These are phyloP conservation scores for Drosophila funebris DNA, from an alignment of 1,140 invertebrate species.

Conservation along the genomic window DNA sequence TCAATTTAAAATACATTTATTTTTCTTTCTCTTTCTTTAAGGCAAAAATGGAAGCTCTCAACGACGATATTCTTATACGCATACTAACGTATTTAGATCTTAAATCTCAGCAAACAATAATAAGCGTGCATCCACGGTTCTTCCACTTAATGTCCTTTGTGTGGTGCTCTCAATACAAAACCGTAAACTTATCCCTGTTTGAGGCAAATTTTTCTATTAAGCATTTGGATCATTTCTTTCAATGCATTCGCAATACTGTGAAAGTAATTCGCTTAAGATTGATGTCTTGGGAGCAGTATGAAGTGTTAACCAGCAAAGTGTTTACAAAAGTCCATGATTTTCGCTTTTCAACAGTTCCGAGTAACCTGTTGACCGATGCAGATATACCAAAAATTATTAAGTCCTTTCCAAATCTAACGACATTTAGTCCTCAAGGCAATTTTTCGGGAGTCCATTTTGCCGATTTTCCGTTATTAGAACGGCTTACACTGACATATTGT, in stretches of 20 bases:
- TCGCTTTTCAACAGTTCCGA: slow-evolving; percentile 34
- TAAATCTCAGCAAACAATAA: slow-evolving; percentile 24
- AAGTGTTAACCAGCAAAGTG: slow-evolving; percentile 6
- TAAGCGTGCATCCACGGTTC: slow-evolving; percentile 39
- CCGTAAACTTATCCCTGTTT: slow-evolving; percentile 20
- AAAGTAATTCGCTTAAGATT: slow-evolving; percentile 26
- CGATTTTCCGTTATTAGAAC: slow-evolving; percentile 26
- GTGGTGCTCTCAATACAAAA: slow-evolving; percentile 36
- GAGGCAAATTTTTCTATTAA: slow-evolving; percentile 6
- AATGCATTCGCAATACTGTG: slow-evolving; percentile 20
- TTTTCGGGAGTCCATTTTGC: slow-evolving; percentile 47
- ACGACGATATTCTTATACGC: slow-evolving; percentile 43
- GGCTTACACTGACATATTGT: slow-evolving; percentile 49
- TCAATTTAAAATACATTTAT: neutral
- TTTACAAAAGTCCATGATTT: slow-evolving; percentile 52
- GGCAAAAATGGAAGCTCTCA: slow-evolving; percentile 34
- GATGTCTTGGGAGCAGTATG: slow-evolving; percentile 4
- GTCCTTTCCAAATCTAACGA: slow-evolving; percentile 53
- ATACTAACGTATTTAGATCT: slow-evolving; percentile 50
- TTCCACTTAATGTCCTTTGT: slow-evolving; percentile 31
- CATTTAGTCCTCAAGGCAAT: slow-evolving; percentile 56
- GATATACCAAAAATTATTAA: slow-evolving; percentile 31
- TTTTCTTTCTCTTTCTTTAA: neutral
- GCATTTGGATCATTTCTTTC: slow-evolving; percentile 37
- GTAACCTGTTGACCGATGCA: slow-evolving; percentile 23